Percentiles rank a stretch among this genome's conserved stretches.
phyloP scores from a whole-genome alignment of 2,797 vertebrate genomes.

The Otolemur crassicaudatus region DNA sequence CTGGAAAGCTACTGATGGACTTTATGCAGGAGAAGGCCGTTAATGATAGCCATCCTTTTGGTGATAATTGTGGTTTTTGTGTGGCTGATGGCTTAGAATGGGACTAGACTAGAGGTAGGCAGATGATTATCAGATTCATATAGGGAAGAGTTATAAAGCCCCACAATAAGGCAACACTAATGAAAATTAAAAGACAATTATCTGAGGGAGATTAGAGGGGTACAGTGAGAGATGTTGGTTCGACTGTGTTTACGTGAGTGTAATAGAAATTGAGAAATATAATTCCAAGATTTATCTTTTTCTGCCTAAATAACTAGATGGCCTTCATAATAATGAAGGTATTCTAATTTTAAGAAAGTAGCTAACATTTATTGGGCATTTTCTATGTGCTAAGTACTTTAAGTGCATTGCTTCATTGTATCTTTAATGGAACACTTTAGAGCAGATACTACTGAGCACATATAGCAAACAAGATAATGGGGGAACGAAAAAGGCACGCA shows the following conservation, averaged over 20 bases:
- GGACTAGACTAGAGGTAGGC: background rate
- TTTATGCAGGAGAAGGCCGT: background rate
- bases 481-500: background rate
- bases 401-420: background rate
- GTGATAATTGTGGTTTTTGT: background rate
- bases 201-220: background rate
- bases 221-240: background rate
- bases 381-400: slow-evolving; percentile 23
- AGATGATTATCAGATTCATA: background rate
- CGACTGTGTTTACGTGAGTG: background rate
- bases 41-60: background rate
- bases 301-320: background rate
- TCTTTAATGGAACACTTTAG: background rate
- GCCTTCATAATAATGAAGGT: slow-evolving; percentile 25
- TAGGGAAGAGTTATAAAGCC: background rate
- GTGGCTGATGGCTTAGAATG: slow-evolving; percentile 3
- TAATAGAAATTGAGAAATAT: slow-evolving; percentile 20
- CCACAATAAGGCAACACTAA: background rate
- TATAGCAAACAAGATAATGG: background rate
- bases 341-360: slow-evolving; percentile 13
- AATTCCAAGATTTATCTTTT: background rate
- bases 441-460: background rate
- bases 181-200: slow-evolving; percentile 18
- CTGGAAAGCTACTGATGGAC: background rate
- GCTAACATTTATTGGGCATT: background rate